Evolutionary conservation across 2,888 invertebrate species (phyloP).

Genomic region (Sabatieria punctata): DNA sequence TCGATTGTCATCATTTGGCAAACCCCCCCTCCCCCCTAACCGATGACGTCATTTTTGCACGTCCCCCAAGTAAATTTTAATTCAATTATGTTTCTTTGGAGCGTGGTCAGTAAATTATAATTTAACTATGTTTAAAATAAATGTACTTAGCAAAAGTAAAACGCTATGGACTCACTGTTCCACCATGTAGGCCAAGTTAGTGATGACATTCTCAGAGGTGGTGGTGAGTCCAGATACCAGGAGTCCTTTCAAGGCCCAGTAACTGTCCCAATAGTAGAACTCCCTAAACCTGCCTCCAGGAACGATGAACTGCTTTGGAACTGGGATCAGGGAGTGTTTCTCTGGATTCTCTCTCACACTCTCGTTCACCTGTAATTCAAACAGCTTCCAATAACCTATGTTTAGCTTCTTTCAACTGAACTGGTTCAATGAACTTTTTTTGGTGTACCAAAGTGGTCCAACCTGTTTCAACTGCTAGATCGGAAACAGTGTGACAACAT

Average conservation of each 20-base stretch:
- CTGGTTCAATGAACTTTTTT: not conserved
- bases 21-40: no score
- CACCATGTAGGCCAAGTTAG: conserved; percentile 64
- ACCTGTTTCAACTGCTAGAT: no score
- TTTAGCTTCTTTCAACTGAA: conserved; percentile 2
- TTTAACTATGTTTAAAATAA: no score
- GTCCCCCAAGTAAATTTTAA: no score
- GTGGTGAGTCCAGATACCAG: conserved; percentile 62
- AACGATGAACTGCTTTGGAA: conserved; percentile 50
- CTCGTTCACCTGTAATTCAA: conserved; percentile 21
- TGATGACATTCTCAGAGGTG: conserved; percentile 62
- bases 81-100: no score
- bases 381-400: conserved; percentile 14
- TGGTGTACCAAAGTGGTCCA: no score
- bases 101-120: no score
- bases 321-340: conserved; percentile 61
- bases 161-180: conserved; percentile 32
- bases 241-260: conserved; percentile 75
- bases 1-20: no score
- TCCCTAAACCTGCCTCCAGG: conserved; percentile 48
- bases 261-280: conserved; percentile 82
- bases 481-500: no score
- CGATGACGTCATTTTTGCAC: no score
- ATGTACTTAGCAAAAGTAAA: no score
- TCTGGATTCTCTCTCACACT: conserved; percentile 19